Conservation (phyloP, 2,797 vertebrate genomes). For the Phyllotis vaccarum region DNA sequence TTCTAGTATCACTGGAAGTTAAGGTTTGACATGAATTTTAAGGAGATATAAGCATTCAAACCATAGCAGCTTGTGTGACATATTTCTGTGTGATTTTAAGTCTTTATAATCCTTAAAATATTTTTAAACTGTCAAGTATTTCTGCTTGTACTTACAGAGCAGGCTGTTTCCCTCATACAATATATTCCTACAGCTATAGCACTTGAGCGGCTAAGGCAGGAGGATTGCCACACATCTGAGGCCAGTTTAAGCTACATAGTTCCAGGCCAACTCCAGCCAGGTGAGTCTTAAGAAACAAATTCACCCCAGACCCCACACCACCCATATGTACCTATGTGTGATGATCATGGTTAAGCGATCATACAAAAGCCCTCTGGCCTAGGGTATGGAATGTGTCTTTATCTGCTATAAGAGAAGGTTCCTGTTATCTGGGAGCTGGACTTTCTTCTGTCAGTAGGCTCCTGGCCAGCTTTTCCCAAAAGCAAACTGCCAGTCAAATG, state of each 20-base stretch:
- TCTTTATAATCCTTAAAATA: neutral
- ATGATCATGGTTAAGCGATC: neutral
- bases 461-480: slow-evolving; percentile 11
- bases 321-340: neutral
- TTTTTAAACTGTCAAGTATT: neutral
- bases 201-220: neutral
- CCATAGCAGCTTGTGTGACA: neutral
- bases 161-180: neutral
- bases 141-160: neutral
- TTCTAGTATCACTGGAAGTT: neutral
- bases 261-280: neutral
- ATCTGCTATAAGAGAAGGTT: neutral
- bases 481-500: slow-evolving; percentile 45
- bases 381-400: neutral
- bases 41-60: neutral
- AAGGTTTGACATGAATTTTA: neutral
- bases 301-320: neutral
- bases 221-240: neutral
- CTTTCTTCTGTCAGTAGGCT: neutral
- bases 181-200: neutral
- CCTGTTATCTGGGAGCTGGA: neutral
- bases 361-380: neutral
- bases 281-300: neutral
- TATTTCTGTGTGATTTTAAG: neutral
- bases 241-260: neutral